Conservation (phyloP, 2,888 invertebrate genomes). For the Archips crataeganus region DNA sequence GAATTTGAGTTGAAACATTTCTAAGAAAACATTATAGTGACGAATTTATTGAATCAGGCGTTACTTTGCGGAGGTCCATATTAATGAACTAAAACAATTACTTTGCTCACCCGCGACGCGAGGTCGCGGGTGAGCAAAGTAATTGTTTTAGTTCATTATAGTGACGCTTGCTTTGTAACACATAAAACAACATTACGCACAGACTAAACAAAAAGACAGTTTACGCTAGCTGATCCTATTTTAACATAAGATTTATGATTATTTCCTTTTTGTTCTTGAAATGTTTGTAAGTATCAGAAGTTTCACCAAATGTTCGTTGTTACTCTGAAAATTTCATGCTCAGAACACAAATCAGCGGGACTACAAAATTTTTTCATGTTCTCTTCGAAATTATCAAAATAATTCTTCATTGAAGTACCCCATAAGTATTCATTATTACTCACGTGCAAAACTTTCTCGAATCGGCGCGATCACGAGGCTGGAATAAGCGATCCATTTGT, state of each 20-base stretch:
- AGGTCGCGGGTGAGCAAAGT: too few species aligned
- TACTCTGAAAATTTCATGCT: background rate
- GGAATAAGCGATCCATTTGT: constrained; percentile 50
- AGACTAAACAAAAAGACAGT: constrained; percentile 34
- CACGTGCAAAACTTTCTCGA: constrained; percentile 53
- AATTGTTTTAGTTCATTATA: too few species aligned
- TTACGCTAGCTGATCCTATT: background rate
- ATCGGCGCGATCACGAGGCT: constrained; percentile 51
- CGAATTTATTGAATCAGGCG: too few species aligned
- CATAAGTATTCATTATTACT: background rate
- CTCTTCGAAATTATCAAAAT: background rate
- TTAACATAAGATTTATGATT: constrained; percentile 18
- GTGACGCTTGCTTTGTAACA: background rate
- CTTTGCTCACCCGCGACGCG: too few species aligned
- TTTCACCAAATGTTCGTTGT: constrained; percentile 44
- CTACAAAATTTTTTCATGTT: background rate
- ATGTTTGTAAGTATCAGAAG: constrained; percentile 29
- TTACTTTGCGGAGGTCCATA: too few species aligned
- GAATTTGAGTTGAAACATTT: background rate
- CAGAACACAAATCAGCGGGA: background rate
- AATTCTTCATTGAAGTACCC: background rate
- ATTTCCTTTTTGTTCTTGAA: constrained; percentile 6
- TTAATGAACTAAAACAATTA: too few species aligned
- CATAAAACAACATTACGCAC: constrained; percentile 12
- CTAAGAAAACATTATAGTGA: background rate